Evolutionary conservation across 2,888 invertebrate species (phyloP), one percentile per base, ranked within the genome.

Genomic region (Pollenia griseotomentosa): DNA sequence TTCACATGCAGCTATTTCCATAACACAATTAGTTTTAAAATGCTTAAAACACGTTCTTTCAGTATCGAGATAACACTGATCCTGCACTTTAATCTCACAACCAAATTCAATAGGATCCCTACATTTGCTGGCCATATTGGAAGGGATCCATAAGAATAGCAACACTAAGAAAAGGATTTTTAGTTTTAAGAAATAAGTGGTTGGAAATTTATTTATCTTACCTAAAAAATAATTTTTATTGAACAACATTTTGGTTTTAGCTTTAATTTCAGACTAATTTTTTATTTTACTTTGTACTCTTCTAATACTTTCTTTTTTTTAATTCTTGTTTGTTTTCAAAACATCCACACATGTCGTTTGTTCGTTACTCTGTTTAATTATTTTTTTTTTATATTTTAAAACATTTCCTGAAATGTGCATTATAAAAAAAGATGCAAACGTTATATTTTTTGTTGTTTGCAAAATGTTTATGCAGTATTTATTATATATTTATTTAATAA

Each of bases 21-120:
- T 86, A 23, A 77, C 83, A 77, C 86, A 86, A 75, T 83, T 86
- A 7, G 75, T 77, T 12, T 59, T 14, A 23, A 83, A 86, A 14
- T 83, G 77, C 51, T 80, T 80, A 48, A 86, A 86, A 80, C 86
- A 86, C 7, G 23, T 46, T 48, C 83, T 23, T n/a, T 73, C 19
- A 2, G 7, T 53, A 61, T 86, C 83, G 12, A 83, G 77, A 73
- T 80, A 86, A 48, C 86, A 86, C 44, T 46, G 83, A 57, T 59
- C 11, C 16, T 55, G 11, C 4, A 14, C 33, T n/a, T 7, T 40
- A 12, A 57, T 14, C 5, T 61, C 14, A 66, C 83, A 86, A 0
- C 44, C 14, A 11, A 12, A 2, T 33, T 40, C 44, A 23, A 55
- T 48, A 19, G 19, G 19, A 19, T 74, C 40, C 12, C 51, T 14